Evolutionary conservation across 2,888 invertebrate genomes (phyloP).

Genomic region (Lasioglossum marginatum): DNA sequence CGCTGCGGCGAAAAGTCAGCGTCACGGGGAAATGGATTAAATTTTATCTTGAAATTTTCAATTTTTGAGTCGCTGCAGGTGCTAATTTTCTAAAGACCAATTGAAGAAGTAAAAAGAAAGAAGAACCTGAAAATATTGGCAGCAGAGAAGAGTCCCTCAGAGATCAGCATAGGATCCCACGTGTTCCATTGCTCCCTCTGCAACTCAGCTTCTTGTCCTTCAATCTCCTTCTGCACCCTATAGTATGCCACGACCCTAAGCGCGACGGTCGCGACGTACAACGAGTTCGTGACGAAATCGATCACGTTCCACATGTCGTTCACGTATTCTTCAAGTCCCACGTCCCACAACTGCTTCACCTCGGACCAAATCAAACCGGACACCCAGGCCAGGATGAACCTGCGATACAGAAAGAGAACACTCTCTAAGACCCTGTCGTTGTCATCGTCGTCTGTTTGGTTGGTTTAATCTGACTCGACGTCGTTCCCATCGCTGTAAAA

Average conservation of each 20-base stretch:
- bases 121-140: constrained; percentile 95
- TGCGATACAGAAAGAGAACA: constrained; percentile 43
- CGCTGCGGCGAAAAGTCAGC: background rate
- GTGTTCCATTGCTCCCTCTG: constrained; percentile 98
- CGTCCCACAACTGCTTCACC: constrained; percentile 99
- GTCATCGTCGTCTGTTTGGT: background rate
- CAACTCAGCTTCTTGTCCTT: constrained; percentile 88
- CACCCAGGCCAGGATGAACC: constrained; percentile 97
- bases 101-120: background rate
- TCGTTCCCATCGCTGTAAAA: background rate
- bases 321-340: constrained; percentile 97
- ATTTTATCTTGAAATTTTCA: background rate
- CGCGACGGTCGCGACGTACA: constrained; percentile 98
- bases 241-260: constrained; percentile 97
- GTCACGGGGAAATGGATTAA: background rate
- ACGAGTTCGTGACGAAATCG: constrained; percentile 98
- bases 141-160: constrained; percentile 98
- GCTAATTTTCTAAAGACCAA: background rate
- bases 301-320: constrained; percentile 99
- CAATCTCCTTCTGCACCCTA: constrained; percentile 94
- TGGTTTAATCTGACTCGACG: background rate
- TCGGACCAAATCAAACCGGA: constrained; percentile 99
- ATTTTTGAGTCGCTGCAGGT: no score
- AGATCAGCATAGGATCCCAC: constrained; percentile 98
- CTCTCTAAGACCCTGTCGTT: background rate